Percentiles rank a stretch among this genome's conserved stretches.
Conservation (phyloP, 2,797 vertebrate species). For the Myripristis murdjan region DNA sequence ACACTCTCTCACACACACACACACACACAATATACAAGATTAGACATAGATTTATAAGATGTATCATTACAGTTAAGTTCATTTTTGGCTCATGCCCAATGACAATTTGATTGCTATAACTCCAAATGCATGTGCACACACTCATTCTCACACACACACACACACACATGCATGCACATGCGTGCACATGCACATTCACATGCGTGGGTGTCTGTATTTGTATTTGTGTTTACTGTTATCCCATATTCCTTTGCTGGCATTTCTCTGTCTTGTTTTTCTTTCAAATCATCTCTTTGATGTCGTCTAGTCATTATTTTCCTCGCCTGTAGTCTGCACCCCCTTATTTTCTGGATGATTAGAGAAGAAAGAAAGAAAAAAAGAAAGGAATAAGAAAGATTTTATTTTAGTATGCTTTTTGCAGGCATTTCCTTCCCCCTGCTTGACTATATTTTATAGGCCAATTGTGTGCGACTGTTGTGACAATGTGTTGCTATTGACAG, state of each 20-base stretch:
- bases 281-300: slow-evolving; percentile 33
- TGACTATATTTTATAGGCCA: no score
- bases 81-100: slow-evolving; percentile 18
- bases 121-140: no score
- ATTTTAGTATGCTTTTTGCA: not conserved
- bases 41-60: no score
- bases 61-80: no score
- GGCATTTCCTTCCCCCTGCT: slow-evolving; percentile 2
- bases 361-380: not conserved
- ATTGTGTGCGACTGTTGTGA: no score
- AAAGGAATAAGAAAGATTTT: not conserved
- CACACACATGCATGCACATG: no score
- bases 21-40: no score
- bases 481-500: no score
- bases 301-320: slow-evolving; percentile 16
- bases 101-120: not conserved
- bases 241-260: slow-evolving; percentile 1
- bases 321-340: slow-evolving; percentile 7
- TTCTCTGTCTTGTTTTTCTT: slow-evolving; percentile 20
- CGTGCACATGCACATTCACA: no score
- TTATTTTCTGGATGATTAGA: slow-evolving; percentile 12
- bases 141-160: no score
- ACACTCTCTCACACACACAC: slow-evolving; percentile 3
- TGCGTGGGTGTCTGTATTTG: no score
- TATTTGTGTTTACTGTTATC: slow-evolving; percentile 39